Base-by-base conservation (phyloP, 1,140 invertebrate genomes). In the Ladona fulva region DNA sequence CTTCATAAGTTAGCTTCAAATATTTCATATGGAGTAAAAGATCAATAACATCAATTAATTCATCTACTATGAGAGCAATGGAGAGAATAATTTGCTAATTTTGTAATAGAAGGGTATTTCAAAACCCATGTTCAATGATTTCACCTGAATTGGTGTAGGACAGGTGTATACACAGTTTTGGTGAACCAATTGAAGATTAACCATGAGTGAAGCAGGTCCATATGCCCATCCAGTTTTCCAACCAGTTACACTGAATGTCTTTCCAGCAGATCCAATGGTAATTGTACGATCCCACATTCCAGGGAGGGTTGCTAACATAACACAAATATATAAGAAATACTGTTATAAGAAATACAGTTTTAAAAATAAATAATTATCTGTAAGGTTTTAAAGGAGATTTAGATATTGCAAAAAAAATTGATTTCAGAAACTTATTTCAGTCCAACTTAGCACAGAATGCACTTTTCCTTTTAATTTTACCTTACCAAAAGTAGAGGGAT, bases 221-320 rank as follows among this genome's bases (percentile, higher is more conserved):
- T 99, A 95, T 0, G 94, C 94, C 97, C 98, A 99, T n/a, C 97
- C 97, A 10, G 92, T 90, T 88, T 97, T 98, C 96, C 96, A 97
- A 3, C 98, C 98, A 7, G 98, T 99, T 6, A 97, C 95, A 80
- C 95, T 97, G 85, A 99, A 99, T 0, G 96, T 97, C 88, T 99
- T 99, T 0, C 98, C 98, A 0, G 97, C 97, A 75, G 96, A 98
- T 0, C 98, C 97, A 82, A 99, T 92, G 0, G 98, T 99, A 24
- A 99, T 92, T 0, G 98, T 99, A 77, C 97, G 89, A 78, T 99
- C 96, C 92, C 95, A 99, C 98, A 99, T 99, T 7, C 88, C 96
- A 19, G 97, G 96, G 12, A 99, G 84, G 0, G 95, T 93, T n/a
- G 94, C 96, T 95, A 80, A 76, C 85, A 8, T 19, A 82, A 82